Conservation (phyloP, 2,888 invertebrate species). For the Heliconius charithonia region DNA sequence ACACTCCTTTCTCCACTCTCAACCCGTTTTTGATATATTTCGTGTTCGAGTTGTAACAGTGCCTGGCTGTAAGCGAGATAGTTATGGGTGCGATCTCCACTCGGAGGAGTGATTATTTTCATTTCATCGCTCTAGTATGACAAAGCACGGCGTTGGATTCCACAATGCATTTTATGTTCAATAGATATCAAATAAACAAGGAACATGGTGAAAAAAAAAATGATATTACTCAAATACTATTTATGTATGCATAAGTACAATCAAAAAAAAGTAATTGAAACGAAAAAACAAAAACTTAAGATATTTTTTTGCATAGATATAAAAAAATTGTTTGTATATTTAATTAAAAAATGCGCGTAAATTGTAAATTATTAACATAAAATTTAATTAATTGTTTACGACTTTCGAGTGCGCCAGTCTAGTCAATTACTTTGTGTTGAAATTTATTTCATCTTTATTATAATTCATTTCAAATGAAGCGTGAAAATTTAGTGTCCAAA, state of each 20-base stretch:
- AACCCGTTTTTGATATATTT: too few relatives aligned
- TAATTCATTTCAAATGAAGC: slow-evolving; percentile 6
- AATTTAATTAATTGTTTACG: slow-evolving; percentile 20
- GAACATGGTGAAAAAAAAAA: background rate
- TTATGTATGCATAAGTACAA: too few relatives aligned
- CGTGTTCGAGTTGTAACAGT: too few relatives aligned
- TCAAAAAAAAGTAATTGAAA: too few relatives aligned
- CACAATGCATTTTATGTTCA: background rate
- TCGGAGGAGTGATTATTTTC: background rate
- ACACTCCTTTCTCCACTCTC: too few relatives aligned
- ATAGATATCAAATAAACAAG: background rate
- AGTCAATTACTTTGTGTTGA: slow-evolving; percentile 4
- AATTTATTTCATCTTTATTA: slow-evolving; percentile 14
- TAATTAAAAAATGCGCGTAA: slow-evolving; percentile 8
- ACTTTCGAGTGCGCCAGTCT: slow-evolving; percentile 9
- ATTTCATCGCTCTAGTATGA: background rate
- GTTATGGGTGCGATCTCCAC: background rate
- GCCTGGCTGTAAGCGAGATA: too few relatives aligned
- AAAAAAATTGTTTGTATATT: background rate
- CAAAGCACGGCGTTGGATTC: background rate
- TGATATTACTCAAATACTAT: too few relatives aligned
- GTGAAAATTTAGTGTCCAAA: slow-evolving; percentile 3
- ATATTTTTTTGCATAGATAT: background rate
- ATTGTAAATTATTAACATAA: slow-evolving; percentile 6
- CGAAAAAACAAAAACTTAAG: background rate